These are phyloP conservation scores for Oryzias curvinotus DNA, from an alignment of 2,113 vertebrate species.

Conservation along the genomic window DNA sequence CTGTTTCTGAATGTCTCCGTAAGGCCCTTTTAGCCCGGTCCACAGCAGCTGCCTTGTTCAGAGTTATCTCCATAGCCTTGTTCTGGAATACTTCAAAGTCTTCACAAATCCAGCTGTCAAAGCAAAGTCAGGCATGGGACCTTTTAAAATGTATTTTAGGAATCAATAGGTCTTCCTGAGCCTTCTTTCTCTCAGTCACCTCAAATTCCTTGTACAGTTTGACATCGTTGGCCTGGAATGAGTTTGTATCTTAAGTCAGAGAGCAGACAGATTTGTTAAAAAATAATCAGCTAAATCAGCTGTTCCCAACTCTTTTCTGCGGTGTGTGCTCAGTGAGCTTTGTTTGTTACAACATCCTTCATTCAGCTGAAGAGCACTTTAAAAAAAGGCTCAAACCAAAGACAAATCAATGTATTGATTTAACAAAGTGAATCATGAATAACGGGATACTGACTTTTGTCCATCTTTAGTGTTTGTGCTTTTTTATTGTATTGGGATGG, in stretches of 20 bases:
- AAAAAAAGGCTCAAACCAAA: no score
- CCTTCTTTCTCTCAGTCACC: slow-evolving; percentile 33
- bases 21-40: slow-evolving; percentile 65
- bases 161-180: slow-evolving; percentile 64
- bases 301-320: no score
- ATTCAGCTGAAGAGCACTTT: no score
- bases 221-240: not conserved
- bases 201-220: slow-evolving; percentile 36
- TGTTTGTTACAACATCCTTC: no score
- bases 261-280: no score
- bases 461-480: no score
- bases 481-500: no score
- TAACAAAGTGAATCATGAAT: no score
- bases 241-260: not conserved
- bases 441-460: no score
- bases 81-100: slow-evolving; percentile 67
- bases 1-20: slow-evolving; percentile 55
- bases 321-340: no score
- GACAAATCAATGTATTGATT: no score
- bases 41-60: slow-evolving; percentile 56
- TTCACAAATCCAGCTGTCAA: slow-evolving; percentile 72
- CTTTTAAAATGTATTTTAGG: slow-evolving; percentile 72
- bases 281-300: no score
- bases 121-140: slow-evolving; percentile 62
- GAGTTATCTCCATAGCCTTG: slow-evolving; percentile 40